Percentiles rank a stretch among this genome's conserved stretches.
These are phyloP conservation scores for Darwinula stevensoni DNA, from an alignment of 2,888 invertebrate genomes.

Conservation along the genomic window DNA sequence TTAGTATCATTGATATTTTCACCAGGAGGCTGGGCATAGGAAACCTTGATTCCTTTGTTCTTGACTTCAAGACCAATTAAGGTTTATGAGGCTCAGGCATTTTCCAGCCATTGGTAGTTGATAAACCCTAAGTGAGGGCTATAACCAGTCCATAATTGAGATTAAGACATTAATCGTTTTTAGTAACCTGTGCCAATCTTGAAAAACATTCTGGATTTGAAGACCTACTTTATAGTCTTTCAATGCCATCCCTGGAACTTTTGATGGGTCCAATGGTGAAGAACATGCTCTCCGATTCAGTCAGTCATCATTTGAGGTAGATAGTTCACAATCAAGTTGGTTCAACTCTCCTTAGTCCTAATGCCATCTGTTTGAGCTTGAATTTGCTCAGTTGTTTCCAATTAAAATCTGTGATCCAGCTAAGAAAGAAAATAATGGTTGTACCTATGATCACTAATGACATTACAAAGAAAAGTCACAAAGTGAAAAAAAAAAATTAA, in stretches of 20 bases:
- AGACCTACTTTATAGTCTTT: slow-evolving; percentile 43
- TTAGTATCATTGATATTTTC: slow-evolving; percentile 81
- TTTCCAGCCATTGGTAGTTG: slow-evolving; percentile 54
- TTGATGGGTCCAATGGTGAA: slow-evolving; percentile 61
- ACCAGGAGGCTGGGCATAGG: slow-evolving; percentile 65
- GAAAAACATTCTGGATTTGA: too few relatives aligned
- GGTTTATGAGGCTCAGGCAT: slow-evolving; percentile 60
- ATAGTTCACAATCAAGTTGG: slow-evolving; percentile 82
- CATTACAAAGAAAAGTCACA: too few relatives aligned
- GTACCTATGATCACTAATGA: too few relatives aligned
- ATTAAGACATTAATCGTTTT: slow-evolving; percentile 5
- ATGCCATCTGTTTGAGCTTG: too few relatives aligned
- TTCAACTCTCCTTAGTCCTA: slow-evolving; percentile 18
- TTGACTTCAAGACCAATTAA: slow-evolving; percentile 63
- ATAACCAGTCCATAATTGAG: slow-evolving; percentile 42
- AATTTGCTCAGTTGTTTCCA: too few relatives aligned
- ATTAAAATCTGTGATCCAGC: too few relatives aligned
- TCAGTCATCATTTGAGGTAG: slow-evolving; percentile 78
- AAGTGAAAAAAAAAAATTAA: too few relatives aligned
- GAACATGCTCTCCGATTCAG: slow-evolving; percentile 59
- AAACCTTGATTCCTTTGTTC: slow-evolving; percentile 76
- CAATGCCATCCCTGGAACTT: slow-evolving; percentile 68
- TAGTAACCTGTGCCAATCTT: not conserved
- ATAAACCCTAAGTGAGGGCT: slow-evolving; percentile 90
- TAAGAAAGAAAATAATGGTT: too few relatives aligned